Evolutionary conservation across 2,797 vertebrate species (phyloP).

Genomic region (Clarias pachynema): DNA sequence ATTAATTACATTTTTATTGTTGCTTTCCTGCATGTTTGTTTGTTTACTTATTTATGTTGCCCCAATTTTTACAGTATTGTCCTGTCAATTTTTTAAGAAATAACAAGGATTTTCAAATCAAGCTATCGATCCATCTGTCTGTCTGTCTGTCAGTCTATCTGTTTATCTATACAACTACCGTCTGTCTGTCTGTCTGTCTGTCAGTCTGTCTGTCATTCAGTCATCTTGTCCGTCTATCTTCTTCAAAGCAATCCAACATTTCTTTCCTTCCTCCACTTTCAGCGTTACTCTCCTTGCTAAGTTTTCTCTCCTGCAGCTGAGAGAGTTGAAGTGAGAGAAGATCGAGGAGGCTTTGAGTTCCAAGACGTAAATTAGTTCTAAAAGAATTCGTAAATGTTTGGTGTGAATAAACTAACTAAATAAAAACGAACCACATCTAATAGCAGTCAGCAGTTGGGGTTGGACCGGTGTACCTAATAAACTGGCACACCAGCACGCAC

Average conservation of each 20-base stretch:
- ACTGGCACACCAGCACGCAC: neutral
- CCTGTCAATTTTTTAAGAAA: neutral
- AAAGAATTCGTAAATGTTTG: neutral
- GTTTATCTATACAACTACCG: neutral
- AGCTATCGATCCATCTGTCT: neutral
- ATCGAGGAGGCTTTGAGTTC: neutral
- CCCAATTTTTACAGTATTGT: too few species aligned
- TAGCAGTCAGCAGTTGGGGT: neutral
- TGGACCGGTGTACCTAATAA: neutral
- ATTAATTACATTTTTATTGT: neutral
- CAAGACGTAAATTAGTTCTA: neutral
- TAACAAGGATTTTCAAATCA: neutral
- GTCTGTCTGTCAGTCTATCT: neutral
- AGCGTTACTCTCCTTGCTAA: constrained; percentile 64
- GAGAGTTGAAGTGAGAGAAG: constrained; percentile 58
- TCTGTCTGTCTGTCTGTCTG: neutral
- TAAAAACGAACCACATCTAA: too few species aligned
- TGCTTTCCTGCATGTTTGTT: too few species aligned
- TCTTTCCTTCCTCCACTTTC: constrained; percentile 43
- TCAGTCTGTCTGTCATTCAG: neutral
- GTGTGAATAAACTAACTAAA: neutral
- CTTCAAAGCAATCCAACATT: too few species aligned
- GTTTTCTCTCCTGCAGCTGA: constrained; percentile 75
- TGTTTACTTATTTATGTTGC: neutral
- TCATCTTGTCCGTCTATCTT: neutral